These are phyloP conservation scores for Gymnorhina tibicen DNA, from an alignment of 2,113 vertebrate genomes.

Conservation along the genomic window DNA sequence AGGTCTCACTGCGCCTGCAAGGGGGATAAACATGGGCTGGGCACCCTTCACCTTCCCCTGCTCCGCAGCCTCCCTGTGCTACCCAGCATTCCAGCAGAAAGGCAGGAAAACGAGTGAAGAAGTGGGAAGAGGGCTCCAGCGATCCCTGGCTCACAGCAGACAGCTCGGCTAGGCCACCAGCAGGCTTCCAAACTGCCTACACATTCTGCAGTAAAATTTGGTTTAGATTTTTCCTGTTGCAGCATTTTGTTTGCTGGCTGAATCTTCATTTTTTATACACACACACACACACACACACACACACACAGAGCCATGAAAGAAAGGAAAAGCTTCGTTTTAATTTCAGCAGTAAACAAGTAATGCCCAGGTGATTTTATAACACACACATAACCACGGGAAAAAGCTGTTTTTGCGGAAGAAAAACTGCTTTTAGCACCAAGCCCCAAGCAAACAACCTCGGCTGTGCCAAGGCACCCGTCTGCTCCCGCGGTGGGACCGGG, in stretches of 20 bases:
- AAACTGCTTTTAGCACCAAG: background rate
- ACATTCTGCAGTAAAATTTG: background rate
- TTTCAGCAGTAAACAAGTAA: background rate
- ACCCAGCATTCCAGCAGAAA: background rate
- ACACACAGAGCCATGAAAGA: accelerated
- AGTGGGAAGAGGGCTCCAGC: background rate
- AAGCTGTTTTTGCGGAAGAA: background rate
- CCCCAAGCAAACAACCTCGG: background rate
- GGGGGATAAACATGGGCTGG: accelerated
- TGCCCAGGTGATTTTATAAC: background rate
- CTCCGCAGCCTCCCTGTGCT: background rate
- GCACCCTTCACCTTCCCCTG: background rate
- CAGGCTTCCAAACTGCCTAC: slow-evolving; percentile 1
- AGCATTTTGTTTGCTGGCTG: background rate
- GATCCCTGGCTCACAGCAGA: background rate
- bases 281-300: accelerated
- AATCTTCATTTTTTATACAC: background rate
- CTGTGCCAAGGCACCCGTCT: background rate
- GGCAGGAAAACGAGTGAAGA: background rate
- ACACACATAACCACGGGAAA: background rate
- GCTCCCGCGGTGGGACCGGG: background rate
- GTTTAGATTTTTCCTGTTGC: background rate
- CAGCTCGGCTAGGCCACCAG: slow-evolving; percentile 31
- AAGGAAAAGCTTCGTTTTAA: background rate
- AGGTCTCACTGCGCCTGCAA: background rate